These are phyloP conservation scores for Seriola rivoliana DNA, from an alignment of 2,113 vertebrate species.

Conservation along the genomic window DNA sequence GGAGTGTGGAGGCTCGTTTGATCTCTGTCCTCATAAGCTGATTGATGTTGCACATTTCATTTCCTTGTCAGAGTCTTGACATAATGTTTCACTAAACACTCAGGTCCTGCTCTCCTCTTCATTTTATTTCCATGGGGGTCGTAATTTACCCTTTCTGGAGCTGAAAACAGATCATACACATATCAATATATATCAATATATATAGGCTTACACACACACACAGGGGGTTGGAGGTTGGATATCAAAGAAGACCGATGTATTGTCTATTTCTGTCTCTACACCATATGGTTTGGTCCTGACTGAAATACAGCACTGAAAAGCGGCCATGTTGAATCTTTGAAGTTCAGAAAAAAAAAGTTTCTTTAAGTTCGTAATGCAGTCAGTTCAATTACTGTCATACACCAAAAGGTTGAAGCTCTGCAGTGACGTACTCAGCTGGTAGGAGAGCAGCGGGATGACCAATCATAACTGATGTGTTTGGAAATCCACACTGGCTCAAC, in stretches of 20 bases:
- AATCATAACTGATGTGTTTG: conserved; percentile 71
- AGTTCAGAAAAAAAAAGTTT: conserved; percentile 55
- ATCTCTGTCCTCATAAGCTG: conserved; percentile 83
- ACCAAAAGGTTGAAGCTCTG: conserved; percentile 24
- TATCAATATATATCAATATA: conserved; percentile 61
- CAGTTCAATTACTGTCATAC: conserved; percentile 74
- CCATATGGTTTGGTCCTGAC: conserved; percentile 69
- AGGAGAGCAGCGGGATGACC: conserved; percentile 56
- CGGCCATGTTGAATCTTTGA: conserved; percentile 68
- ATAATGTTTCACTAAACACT: conserved; percentile 86
- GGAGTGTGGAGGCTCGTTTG: conserved; percentile 84
- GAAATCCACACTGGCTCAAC: conserved; percentile 61
- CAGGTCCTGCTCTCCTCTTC: conserved; percentile 72
- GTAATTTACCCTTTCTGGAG: conserved; percentile 76
- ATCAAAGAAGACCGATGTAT: conserved; percentile 73
- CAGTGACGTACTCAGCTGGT: conserved; percentile 52
- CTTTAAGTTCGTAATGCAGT: conserved; percentile 73
- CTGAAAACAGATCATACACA: conserved; percentile 71
- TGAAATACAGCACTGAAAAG: conserved; percentile 63
- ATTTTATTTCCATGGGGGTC: conserved; percentile 72
- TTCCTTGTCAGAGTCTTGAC: conserved; percentile 87
- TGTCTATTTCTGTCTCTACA: conserved; percentile 68
- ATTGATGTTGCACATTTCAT: conserved; percentile 86
- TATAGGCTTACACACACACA: conserved; percentile 42
- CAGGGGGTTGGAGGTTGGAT: conserved; percentile 50